These are phyloP conservation scores for Ruditapes philippinarum DNA, from an alignment of 1,140 invertebrate species.

Conservation along the genomic window DNA sequence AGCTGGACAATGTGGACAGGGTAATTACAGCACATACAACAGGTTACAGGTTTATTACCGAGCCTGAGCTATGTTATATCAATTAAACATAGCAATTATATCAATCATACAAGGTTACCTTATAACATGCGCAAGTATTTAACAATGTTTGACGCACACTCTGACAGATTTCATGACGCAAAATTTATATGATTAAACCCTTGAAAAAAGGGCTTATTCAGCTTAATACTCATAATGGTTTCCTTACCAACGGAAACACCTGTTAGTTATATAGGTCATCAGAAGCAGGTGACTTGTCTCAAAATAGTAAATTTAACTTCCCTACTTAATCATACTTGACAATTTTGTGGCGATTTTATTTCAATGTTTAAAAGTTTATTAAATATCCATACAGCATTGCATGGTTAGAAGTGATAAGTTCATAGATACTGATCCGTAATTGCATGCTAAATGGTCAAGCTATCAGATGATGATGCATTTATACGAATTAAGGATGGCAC, in stretches of 20 bases:
- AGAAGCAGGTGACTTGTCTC: slow-evolving; percentile 23
- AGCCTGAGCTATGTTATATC: not conserved
- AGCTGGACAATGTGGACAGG: slow-evolving; percentile 4
- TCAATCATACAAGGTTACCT: slow-evolving; percentile 43
- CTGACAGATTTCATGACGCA: not conserved
- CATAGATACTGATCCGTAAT: slow-evolving; percentile 1
- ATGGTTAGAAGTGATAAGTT: not conserved
- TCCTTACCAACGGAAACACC: slow-evolving; percentile 39
- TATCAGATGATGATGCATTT: not conserved
- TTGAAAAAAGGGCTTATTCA: not conserved
- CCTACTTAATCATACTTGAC: slow-evolving; percentile 18
- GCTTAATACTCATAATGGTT: not conserved
- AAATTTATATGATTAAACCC: not conserved
- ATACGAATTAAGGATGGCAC: not conserved
- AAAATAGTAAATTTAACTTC: slow-evolving; percentile 27
- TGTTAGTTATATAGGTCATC: slow-evolving; percentile 37
- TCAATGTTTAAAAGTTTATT: slow-evolving; percentile 10
- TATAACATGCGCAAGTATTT: not conserved
- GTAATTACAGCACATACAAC: slow-evolving; percentile 24
- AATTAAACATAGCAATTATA: slow-evolving; percentile 48
- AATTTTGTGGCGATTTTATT: slow-evolving; percentile 34
- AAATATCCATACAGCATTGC: not conserved
- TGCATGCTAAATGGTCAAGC: not conserved
- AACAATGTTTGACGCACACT: slow-evolving; percentile 1
- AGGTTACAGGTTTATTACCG: slow-evolving; percentile 25